phyloP scores from a whole-genome alignment of 2,113 vertebrate genomes.

The Mixornis gularis region DNA sequence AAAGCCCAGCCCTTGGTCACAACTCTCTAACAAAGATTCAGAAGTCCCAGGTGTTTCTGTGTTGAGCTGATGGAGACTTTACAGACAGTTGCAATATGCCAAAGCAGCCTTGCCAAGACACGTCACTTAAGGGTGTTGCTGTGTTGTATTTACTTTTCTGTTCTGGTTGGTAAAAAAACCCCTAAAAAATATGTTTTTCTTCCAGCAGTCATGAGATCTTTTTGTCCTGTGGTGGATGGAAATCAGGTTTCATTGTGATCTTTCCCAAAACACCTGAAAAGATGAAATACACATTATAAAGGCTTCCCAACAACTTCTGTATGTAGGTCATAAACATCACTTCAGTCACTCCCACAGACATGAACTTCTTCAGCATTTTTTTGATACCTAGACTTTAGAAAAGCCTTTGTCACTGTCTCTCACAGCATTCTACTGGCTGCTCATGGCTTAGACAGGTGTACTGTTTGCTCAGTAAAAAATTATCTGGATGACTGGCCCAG shows the following conservation, averaged over 20 bases:
- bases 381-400: not conserved
- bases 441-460: no score
- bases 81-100: not conserved
- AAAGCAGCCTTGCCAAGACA: not conserved
- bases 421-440: not conserved
- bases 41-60: not conserved
- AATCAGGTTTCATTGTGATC: not conserved
- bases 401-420: not conserved
- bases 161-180: not conserved
- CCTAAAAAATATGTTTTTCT: not conserved
- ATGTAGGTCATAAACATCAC: not conserved
- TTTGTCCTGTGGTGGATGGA: not conserved
- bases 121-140: not conserved
- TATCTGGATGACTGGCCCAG: not conserved
- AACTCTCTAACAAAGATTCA: not conserved
- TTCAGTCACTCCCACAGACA: not conserved
- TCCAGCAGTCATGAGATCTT: not conserved
- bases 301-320: not conserved
- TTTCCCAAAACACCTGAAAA: not conserved
- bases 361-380: not conserved
- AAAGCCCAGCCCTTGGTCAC: not conserved
- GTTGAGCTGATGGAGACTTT: not conserved
- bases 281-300: not conserved
- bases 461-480: not conserved
- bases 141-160: not conserved